Percentiles rank a stretch among this genome's conserved stretches.
These are phyloP conservation scores for Octopus bimaculoides DNA, from an alignment of 1,140 invertebrate species.

Conservation along the genomic window DNA sequence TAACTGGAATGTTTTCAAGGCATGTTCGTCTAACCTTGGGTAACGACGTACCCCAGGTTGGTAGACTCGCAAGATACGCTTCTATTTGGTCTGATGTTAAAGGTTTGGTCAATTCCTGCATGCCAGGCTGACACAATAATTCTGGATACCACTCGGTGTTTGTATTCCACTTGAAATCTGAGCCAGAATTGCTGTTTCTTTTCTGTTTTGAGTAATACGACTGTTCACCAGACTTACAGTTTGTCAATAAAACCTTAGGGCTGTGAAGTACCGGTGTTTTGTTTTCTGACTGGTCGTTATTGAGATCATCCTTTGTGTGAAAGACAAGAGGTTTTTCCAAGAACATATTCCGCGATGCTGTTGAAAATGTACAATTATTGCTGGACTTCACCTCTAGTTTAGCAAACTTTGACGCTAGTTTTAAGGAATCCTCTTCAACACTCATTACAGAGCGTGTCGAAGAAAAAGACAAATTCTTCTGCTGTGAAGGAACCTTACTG, in stretches of 20 bases:
- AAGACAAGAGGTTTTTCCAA: constrained; percentile 8
- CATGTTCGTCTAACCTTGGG: constrained; percentile 17
- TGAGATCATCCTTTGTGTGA: neutral
- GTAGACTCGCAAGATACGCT: constrained; percentile 38
- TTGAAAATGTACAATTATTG: neutral
- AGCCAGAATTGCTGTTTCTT: neutral
- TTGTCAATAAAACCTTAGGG: constrained; percentile 43
- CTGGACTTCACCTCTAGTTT: neutral
- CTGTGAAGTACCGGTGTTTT: constrained; percentile 34
- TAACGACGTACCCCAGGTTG: constrained; percentile 19
- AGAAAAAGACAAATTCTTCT: too few relatives aligned
- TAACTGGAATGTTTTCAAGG: constrained; percentile 35
- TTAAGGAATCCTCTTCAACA: neutral
- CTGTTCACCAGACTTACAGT: constrained; percentile 18
- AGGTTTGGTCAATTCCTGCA: constrained; percentile 31
- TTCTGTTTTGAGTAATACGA: constrained; percentile 25
- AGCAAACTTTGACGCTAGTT: neutral
- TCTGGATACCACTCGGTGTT: constrained; percentile 1
- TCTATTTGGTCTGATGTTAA: constrained; percentile 40
- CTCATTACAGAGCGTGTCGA: neutral
- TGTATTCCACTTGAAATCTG: neutral
- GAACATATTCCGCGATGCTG: neutral
- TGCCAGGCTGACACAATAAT: constrained; percentile 10
- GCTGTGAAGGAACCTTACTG: too few relatives aligned
- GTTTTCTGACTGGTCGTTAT: neutral